Base-by-base conservation (phyloP, 2,797 vertebrate species). In the Discoglossus pictus region DNA sequence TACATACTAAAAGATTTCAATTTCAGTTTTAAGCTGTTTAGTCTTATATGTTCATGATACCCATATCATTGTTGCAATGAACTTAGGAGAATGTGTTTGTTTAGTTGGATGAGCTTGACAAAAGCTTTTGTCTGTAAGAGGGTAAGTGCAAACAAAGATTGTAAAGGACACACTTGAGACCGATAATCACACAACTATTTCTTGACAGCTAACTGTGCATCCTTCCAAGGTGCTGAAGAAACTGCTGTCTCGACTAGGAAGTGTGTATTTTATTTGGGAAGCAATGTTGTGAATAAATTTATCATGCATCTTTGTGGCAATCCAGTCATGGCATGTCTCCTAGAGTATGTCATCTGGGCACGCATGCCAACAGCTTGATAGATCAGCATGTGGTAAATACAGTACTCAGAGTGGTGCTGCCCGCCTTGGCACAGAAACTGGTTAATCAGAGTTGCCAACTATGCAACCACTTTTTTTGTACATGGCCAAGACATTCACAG, bases 141-240 rank as follows among this genome's bases (percentile, higher is more conserved):
- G 84, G 83, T 80, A 86, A 87, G 92, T 89, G 88, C 94, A 94
- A 93, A 86, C 90, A 87, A 88, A 89, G 85, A 89, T 91, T 88
- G 83, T 89, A 90, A 89, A 87, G 83, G 87, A 81, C 85, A 91
- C 88, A 90, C 84, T 92, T 86, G 87, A 90, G 91, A 89, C 91
- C 87, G 89, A 89, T 92, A 83, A 86, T 84, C 89, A 88, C 85
- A 89, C 88, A 91, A 83, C 86, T 87, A 87, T 82, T 84, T 82
- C 82, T 78, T 86, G 87, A 90, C 85, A 91, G 87, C 76, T 88
- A 85, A 84, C 85, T 91, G 82, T 84, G 86, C 90, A 87, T 84
- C 85, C 82, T 88, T 84, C 83, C 83, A 84, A 86, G 83, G 81
- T 83, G n/a, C n/a, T n/a, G n/a, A n/a, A 86, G 83, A 77, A 73